phyloP scores from a whole-genome alignment of 2,113 vertebrate genomes.

The Mustela lutreola region DNA sequence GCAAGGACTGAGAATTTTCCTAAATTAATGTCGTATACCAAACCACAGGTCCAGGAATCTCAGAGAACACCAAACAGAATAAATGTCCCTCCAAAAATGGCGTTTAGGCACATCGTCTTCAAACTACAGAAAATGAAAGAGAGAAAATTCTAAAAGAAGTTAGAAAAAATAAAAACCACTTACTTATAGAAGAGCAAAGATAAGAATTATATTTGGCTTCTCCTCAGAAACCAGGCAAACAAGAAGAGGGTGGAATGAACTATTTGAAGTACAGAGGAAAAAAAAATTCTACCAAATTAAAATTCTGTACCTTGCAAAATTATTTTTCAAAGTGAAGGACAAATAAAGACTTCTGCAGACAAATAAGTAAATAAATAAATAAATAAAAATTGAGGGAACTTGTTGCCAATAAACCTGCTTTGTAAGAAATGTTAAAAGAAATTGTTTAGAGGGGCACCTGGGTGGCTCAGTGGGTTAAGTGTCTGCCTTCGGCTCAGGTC shows the following conservation, averaged over 20 bases:
- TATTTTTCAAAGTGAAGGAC: background rate
- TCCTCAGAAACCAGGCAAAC: background rate
- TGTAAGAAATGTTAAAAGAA: background rate
- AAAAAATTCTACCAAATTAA: background rate
- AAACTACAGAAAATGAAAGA: background rate
- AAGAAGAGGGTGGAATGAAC: background rate
- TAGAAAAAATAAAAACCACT: background rate
- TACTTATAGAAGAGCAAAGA: background rate
- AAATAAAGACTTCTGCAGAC: background rate
- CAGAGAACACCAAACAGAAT: background rate
- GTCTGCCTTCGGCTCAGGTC: background rate
- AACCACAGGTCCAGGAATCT: background rate
- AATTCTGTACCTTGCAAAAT: background rate
- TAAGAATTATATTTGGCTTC: background rate
- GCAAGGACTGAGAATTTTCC: background rate
- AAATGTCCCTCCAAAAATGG: background rate
- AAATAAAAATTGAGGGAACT: background rate
- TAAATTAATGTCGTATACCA: background rate
- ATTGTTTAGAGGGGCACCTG: too few species aligned
- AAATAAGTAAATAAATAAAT: too few species aligned
- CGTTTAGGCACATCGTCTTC: background rate
- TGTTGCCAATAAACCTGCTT: background rate
- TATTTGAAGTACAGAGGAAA: background rate
- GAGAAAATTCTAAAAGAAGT: background rate
- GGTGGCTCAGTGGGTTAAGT: background rate